phyloP scores from a whole-genome alignment of 92 coral and sea anemone genomes.

The Scolanthus callimorphus region DNA sequence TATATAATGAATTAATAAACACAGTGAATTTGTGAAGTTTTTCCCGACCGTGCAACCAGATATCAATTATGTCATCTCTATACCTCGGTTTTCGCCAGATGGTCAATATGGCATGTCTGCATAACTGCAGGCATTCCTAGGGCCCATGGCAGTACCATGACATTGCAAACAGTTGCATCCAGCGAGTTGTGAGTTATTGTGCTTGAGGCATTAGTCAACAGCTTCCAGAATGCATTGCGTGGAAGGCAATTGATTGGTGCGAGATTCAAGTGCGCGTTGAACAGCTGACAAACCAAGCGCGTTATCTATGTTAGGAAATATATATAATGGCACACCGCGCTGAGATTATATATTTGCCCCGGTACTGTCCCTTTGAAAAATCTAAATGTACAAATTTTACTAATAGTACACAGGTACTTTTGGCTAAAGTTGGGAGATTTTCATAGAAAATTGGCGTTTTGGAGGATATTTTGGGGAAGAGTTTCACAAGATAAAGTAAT shows the following conservation, averaged over 20 bases:
- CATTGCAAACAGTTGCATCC: not conserved
- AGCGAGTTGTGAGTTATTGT: constrained; percentile 14
- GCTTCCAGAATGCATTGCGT: constrained; percentile 48
- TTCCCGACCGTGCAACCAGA: constrained; percentile 7
- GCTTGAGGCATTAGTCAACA: constrained; percentile 27
- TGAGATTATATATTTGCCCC: no score
- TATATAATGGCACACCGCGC: constrained; percentile 13
- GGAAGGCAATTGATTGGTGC: constrained; percentile 17
- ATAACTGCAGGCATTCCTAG: constrained; percentile 23
- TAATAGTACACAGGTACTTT: no score
- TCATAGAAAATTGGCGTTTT: no score
- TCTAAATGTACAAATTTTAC: no score
- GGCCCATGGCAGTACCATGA: constrained; percentile 27
- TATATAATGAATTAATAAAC: constrained; percentile 1
- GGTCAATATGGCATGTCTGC: no score
- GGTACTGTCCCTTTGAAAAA: no score
- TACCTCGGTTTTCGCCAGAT: no score
- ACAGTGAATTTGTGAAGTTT: constrained; percentile 16
- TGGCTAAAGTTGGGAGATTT: no score
- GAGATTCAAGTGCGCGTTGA: constrained; percentile 15
- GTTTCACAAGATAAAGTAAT: no score
- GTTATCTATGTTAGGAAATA: constrained; percentile 24
- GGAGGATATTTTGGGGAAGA: no score
- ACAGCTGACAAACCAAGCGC: constrained; percentile 28
- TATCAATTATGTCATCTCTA: constrained; percentile 17